Evolutionary conservation across 2,888 invertebrate genomes (phyloP).

Genomic region (Cenopis cana): DNA sequence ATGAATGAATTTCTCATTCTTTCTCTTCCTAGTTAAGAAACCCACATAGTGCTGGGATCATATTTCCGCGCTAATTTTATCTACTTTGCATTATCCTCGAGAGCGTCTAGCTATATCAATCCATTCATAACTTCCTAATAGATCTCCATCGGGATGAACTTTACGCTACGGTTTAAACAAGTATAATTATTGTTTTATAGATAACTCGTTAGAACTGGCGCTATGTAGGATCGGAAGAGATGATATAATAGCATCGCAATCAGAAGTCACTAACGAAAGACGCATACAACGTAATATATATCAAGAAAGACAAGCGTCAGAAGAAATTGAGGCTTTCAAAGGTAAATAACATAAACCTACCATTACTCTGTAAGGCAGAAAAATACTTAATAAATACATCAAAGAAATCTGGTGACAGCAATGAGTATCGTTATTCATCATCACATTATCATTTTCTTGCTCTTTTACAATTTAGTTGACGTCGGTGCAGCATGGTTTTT

Average conservation of each 20-base stretch:
- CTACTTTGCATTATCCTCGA: too few relatives aligned
- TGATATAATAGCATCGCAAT: constrained; percentile 95
- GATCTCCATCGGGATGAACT: too few relatives aligned
- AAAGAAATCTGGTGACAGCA: background rate
- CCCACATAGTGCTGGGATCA: too few relatives aligned
- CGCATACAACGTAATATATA: constrained; percentile 83
- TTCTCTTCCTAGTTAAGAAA: too few relatives aligned
- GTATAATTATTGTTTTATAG: constrained; percentile 57
- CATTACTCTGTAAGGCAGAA: background rate
- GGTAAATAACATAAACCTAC: constrained; percentile 54
- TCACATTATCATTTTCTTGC: too few relatives aligned
- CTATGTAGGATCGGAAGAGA: constrained; percentile 94
- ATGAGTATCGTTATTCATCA: background rate
- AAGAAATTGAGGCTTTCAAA: constrained; percentile 83
- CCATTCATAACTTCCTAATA: too few relatives aligned
- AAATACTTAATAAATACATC: background rate
- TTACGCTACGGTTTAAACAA: too few relatives aligned
- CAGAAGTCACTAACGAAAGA: constrained; percentile 85
- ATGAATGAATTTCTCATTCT: too few relatives aligned
- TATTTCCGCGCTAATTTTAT: too few relatives aligned
- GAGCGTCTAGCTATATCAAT: too few relatives aligned
- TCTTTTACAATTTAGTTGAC: too few relatives aligned
- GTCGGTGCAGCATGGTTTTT: too few relatives aligned
- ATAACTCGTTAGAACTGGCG: constrained; percentile 92
- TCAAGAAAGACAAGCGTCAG: constrained; percentile 81